Conservation (phyloP, 2,888 invertebrate species). For the Eupithecia insigniata region DNA sequence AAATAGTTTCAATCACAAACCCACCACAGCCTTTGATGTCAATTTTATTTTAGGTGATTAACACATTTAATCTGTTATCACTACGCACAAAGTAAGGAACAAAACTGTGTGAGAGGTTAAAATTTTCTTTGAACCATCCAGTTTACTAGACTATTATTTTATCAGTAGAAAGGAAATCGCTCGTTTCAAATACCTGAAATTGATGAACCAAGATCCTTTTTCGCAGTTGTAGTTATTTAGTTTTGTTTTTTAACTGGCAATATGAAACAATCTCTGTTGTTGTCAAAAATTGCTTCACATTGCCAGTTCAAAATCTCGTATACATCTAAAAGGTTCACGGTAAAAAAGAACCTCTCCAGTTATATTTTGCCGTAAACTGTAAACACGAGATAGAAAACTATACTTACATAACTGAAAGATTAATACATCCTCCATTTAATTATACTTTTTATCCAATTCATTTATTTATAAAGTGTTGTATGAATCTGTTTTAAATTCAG, state of each 20-base stretch:
- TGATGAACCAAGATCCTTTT: background rate
- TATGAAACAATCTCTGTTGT: too few species aligned
- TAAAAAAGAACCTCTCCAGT: background rate
- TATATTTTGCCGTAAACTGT: background rate
- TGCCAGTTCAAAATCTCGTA: too few species aligned
- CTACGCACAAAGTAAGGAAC: slow-evolving; percentile 52
- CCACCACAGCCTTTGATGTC: slow-evolving; percentile 54
- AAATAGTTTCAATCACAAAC: slow-evolving; percentile 16
- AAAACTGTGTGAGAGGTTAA: slow-evolving; percentile 33
- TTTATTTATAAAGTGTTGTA: slow-evolving; percentile 30
- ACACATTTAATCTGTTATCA: slow-evolving; percentile 36
- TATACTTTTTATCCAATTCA: background rate
- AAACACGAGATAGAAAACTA: background rate
- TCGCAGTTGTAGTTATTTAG: too few species aligned
- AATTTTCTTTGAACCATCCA: background rate
- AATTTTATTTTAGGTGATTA: slow-evolving; percentile 28
- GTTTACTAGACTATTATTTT: background rate
- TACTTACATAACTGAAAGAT: background rate
- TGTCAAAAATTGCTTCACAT: background rate
- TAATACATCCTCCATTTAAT: background rate
- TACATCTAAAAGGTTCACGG: background rate
- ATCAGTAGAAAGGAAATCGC: background rate
- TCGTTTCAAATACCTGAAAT: background rate
- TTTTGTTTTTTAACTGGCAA: too few species aligned
- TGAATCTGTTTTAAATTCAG: slow-evolving; percentile 26